These are phyloP conservation scores for Ectobius pallidus DNA, from an alignment of 2,888 invertebrate genomes.

Conservation along the genomic window DNA sequence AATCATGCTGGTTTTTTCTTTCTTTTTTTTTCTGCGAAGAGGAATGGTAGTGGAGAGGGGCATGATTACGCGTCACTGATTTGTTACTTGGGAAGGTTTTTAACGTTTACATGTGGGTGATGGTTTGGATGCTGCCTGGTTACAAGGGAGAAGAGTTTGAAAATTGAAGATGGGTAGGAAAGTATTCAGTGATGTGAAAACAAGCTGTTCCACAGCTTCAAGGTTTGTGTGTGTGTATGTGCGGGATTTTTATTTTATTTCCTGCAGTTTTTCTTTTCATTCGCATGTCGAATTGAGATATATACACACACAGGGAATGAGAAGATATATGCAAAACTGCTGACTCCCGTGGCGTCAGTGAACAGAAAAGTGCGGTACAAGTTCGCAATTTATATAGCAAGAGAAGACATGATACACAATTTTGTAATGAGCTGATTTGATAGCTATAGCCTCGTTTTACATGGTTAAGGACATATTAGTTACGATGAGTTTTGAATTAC, in stretches of 20 bases:
- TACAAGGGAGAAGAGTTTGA: neutral
- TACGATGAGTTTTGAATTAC: too few species aligned
- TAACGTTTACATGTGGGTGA: conserved; percentile 31
- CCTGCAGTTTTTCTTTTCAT: conserved; percentile 21
- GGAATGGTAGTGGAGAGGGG: neutral
- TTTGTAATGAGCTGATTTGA: too few species aligned
- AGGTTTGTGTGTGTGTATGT: neutral
- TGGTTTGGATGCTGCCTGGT: conserved; percentile 20
- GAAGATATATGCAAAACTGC: conserved; percentile 16
- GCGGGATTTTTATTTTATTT: conserved; percentile 28
- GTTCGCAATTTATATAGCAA: too few species aligned
- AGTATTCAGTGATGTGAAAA: conserved; percentile 36
- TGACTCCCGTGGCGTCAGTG: too few species aligned
- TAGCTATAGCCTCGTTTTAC: too few species aligned
- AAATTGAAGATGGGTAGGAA: conserved; percentile 33
- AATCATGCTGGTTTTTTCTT: conserved; percentile 1
- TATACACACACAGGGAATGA: conserved; percentile 15
- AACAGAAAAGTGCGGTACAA: too few species aligned
- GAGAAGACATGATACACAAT: too few species aligned
- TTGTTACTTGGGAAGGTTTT: conserved; percentile 31
- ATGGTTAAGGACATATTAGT: too few species aligned
- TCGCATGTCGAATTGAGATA: conserved; percentile 23
- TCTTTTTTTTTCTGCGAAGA: conserved; percentile 3
- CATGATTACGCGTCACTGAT: conserved; percentile 33
- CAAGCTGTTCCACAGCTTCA: conserved; percentile 2